Conservation (phyloP, 1,140 invertebrate genomes). For the Magallana gigas region DNA sequence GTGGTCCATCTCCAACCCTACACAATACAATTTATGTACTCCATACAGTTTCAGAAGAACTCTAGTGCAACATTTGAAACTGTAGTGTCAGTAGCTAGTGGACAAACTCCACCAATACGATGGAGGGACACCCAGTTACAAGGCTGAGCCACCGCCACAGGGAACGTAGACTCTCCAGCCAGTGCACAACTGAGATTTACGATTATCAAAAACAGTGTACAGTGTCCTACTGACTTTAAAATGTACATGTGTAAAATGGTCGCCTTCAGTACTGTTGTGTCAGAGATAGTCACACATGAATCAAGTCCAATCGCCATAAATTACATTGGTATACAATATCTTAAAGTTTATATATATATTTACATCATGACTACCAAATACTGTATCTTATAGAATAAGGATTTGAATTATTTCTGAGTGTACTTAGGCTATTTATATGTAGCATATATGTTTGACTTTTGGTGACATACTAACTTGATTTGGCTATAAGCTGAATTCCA, state of each 20-base stretch:
- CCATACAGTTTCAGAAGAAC: not conserved
- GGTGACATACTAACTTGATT: too few species aligned
- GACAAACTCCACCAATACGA: not conserved
- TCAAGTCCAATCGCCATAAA: not conserved
- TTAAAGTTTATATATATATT: too few species aligned
- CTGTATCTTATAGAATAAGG: too few species aligned
- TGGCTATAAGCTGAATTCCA: too few species aligned
- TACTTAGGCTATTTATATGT: too few species aligned
- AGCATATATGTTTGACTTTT: too few species aligned
- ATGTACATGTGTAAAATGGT: not conserved
- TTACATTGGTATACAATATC: not conserved
- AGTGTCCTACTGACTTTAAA: not conserved
- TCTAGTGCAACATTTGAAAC: not conserved
- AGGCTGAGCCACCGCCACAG: not conserved
- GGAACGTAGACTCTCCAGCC: not conserved
- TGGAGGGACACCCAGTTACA: too few species aligned
- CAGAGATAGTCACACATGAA: not conserved
- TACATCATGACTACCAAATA: too few species aligned
- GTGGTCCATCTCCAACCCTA: not conserved
- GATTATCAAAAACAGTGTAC: not conserved
- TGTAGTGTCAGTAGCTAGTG: not conserved
- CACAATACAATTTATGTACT: not conserved
- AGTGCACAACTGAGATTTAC: not conserved
- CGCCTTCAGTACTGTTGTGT: not conserved
- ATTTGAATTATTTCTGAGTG: too few species aligned